A percentile compares a stretch with the other conserved stretches of the same genome.
Evolutionary conservation across 2,888 invertebrate species (phyloP).

Genomic region (Patella depressa): DNA sequence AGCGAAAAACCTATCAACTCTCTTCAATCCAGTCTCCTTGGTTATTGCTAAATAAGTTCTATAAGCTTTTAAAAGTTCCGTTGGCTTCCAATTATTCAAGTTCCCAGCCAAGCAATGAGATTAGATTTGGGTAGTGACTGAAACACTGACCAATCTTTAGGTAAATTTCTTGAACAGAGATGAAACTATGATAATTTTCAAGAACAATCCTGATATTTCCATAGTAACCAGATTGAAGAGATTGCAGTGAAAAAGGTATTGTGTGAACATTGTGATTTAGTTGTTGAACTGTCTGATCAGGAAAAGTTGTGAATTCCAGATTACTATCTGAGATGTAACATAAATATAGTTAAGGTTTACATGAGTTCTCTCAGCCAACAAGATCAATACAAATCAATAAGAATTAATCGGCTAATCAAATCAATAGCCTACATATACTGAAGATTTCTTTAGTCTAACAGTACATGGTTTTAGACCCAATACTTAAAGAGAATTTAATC

Average conservation of each 20-base stretch:
- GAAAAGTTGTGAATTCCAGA: too few relatives aligned
- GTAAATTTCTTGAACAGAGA: not conserved
- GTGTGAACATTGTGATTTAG: too few relatives aligned
- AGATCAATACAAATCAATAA: not conserved
- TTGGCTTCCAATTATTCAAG: not conserved
- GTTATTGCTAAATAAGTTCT: not conserved
- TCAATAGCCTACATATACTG: not conserved
- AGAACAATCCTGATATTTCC: not conserved
- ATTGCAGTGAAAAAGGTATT: too few relatives aligned
- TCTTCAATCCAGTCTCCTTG: not conserved
- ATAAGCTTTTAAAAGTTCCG: slow-evolving; percentile 6
- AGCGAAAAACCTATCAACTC: not conserved
- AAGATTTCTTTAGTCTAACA: not conserved
- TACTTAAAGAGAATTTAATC: too few relatives aligned
- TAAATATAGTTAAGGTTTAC: too few relatives aligned
- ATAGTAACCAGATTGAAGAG: not conserved
- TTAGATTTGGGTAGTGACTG: not conserved
- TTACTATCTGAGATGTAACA: too few relatives aligned
- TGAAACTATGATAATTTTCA: not conserved
- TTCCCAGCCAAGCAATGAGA: not conserved
- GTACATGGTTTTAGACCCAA: too few relatives aligned
- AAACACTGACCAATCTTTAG: not conserved
- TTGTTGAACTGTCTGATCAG: too few relatives aligned
- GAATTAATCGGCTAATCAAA: slow-evolving; percentile 5
- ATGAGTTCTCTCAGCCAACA: too few relatives aligned